Evolutionary conservation across 2,113 vertebrate genomes (phyloP).

Genomic region (Siniperca chuatsi): DNA sequence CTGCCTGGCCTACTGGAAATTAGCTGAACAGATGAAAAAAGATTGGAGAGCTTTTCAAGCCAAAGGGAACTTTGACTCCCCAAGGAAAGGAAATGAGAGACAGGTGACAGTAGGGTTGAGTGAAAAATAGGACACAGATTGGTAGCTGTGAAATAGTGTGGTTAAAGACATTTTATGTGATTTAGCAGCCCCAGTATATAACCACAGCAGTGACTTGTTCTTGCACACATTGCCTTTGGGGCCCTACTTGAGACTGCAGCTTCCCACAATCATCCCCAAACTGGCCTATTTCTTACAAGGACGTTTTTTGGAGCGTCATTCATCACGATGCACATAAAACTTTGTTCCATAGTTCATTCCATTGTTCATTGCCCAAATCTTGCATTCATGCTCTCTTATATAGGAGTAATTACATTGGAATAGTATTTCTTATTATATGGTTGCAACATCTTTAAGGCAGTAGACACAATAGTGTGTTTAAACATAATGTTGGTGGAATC

Average conservation of each 20-base stretch:
- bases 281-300: constrained; percentile 49
- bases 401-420: neutral
- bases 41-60: constrained; percentile 63
- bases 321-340: neutral
- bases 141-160: constrained; percentile 61
- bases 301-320: neutral
- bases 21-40: constrained; percentile 66
- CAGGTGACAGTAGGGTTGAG: constrained; percentile 71
- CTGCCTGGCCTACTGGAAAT: constrained; percentile 61
- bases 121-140: constrained; percentile 72
- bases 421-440: neutral
- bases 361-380: neutral
- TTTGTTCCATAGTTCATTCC: neutral
- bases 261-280: constrained; percentile 38
- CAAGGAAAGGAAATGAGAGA: constrained; percentile 66
- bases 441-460: neutral
- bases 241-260: constrained; percentile 13
- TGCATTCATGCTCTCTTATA: neutral
- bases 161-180: constrained; percentile 66
- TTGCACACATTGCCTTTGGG: constrained; percentile 30
- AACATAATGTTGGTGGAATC: neutral
- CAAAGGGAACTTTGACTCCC: constrained; percentile 73
- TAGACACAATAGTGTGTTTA: neutral
- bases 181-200: constrained; percentile 47
- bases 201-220: constrained; percentile 33